Base-by-base conservation (phyloP, 2,888 invertebrate species). In the Disparrhopalites patrizii region DNA sequence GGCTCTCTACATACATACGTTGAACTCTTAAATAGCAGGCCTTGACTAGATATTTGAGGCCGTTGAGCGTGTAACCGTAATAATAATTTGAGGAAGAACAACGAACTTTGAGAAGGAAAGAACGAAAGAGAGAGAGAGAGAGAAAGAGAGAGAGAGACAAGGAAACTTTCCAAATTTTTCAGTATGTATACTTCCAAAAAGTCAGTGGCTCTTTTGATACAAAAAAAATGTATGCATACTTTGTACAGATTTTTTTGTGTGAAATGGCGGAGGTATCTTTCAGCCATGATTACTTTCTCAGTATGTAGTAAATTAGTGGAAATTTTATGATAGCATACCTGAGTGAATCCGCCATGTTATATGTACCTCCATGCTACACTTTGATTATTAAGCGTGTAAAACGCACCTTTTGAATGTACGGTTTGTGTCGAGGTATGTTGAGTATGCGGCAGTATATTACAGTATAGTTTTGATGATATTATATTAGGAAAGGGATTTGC, bases 31-130 rank as follows among this genome's bases (percentile, higher is more conserved):
- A 28, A 28, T 31, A 33, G 20, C 40, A 38, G 61, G 33, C 61
- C 61, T 61, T 61, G 61, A 61, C 61, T 51, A 25, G 10, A 50
- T 51, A 51, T 40, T 51, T 61, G 61, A 61, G 61, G 61, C 61
- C 61, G 61, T 61, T 50, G 51, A 43, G 60, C 30, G 10, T 18
- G 28, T n/a, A 20, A 31, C 33, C 20, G n/a, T 36, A 36, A 36
- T 40, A 3, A 10, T 8, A 40, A 20, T 8, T 20, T 4, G 20
- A 40, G 10, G 40, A 40, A 40, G 13, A 10, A 36, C 8, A 10
- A 36, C 8, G 8, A 36, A 40, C 40, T 20, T 18, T 40, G 40
- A n/a, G n/a, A n/a, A n/a, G n/a, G n/a, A n/a, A n/a, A n/a, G n/a
- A n/a, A n/a, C n/a, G n/a, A n/a, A n/a, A 18, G 40, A 40, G 40